These are phyloP conservation scores for Eristalinus aeneus DNA, from an alignment of 2,888 invertebrate genomes.

Conservation along the genomic window DNA sequence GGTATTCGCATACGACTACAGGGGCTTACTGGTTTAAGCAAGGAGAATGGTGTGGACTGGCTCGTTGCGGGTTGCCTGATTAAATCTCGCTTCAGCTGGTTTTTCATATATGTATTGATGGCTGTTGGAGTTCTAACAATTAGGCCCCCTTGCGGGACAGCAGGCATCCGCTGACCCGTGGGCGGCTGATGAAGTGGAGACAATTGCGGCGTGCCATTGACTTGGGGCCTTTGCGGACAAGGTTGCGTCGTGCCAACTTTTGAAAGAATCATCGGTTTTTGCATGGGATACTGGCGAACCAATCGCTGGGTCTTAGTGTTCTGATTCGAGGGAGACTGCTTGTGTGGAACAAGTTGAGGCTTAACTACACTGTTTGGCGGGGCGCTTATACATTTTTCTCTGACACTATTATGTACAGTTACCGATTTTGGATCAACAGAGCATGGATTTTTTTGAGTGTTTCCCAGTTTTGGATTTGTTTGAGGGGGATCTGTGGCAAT, in stretches of 20 bases:
- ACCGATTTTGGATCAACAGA: neutral
- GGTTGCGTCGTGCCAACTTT: neutral
- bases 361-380: neutral
- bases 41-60: neutral
- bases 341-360: neutral
- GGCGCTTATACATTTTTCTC: neutral
- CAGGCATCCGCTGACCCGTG: neutral
- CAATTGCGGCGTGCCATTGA: neutral
- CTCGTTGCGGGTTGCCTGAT: neutral
- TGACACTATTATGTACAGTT: neutral
- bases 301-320: neutral
- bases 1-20: neutral
- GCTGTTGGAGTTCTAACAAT: conserved; percentile 49
- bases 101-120: conserved; percentile 31
- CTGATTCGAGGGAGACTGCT: neutral
- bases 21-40: neutral
- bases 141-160: neutral
- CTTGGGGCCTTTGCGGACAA: neutral
- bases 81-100: neutral
- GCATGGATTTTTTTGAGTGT: neutral
- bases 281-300: neutral
- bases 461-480: neutral
- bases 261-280: neutral
- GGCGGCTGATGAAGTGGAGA: neutral
- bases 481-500: neutral